phyloP scores from a whole-genome alignment of 2,113 vertebrate genomes.

The Platysteira castanea region DNA sequence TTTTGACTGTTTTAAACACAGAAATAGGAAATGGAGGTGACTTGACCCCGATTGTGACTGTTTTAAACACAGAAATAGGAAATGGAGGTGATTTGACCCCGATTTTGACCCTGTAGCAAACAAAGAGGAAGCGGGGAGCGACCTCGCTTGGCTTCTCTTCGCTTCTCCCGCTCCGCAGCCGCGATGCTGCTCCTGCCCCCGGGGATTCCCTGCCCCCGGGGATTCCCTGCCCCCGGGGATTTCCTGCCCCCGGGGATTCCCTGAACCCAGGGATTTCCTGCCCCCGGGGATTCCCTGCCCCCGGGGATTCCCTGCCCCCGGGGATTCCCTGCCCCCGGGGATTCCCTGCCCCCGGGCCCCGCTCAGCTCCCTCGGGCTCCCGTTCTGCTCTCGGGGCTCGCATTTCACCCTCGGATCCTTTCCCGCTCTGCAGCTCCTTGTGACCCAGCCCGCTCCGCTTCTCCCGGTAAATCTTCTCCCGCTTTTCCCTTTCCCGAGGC shows the following conservation, averaged over 20 bases:
- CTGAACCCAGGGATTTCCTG: too few relatives aligned
- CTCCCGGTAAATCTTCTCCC: neutral
- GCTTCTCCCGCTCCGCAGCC: neutral
- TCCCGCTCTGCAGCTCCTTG: neutral
- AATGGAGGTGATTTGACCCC: neutral
- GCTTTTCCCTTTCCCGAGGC: neutral
- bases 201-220: slow-evolving; percentile 30
- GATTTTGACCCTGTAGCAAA: fast-evolving
- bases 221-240: too few relatives aligned
- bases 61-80: neutral
- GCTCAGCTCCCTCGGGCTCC: neutral
- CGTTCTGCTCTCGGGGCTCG: slow-evolving; percentile 1
- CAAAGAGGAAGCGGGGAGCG: fast-evolving
- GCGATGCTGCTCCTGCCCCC: neutral
- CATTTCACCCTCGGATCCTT: neutral
- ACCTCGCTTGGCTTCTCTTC: neutral
- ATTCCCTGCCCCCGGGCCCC: neutral
- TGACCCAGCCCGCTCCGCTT: fast-evolving
- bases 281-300: too few relatives aligned
- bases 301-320: too few relatives aligned
- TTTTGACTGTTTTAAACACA: neutral
- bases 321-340: neutral
- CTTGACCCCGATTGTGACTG: neutral
- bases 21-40: too few relatives aligned
- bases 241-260: too few relatives aligned